phyloP scores from a whole-genome alignment of 2,113 vertebrate species.

The Alosa alosa region DNA sequence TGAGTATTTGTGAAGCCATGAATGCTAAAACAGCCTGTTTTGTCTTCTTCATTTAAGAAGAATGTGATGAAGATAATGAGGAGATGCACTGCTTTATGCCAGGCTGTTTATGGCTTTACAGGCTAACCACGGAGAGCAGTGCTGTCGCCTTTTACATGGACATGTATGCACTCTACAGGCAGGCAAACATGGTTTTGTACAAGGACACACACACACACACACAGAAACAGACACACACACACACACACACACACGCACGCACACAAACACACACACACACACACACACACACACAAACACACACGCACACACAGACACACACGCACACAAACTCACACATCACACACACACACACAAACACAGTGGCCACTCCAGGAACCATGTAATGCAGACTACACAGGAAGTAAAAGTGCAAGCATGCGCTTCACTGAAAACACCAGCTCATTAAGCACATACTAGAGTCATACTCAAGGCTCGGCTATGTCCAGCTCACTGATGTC shows the following conservation, averaged over 20 bases:
- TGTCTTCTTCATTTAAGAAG: not conserved
- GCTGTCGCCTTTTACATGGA: not conserved
- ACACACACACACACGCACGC: too few species aligned
- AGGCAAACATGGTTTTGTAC: not conserved
- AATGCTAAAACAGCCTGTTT: not conserved
- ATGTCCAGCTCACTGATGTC: not conserved
- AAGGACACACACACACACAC: not conserved
- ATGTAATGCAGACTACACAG: not conserved
- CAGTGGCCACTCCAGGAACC: not conserved
- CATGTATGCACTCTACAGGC: not conserved
- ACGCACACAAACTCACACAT: too few species aligned
- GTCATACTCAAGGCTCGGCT: not conserved
- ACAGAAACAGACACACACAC: not conserved
- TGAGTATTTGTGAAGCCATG: constrained; percentile 26
- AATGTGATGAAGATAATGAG: not conserved
- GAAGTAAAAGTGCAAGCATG: not conserved
- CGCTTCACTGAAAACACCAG: not conserved
- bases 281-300: too few species aligned
- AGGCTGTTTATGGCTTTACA: not conserved
- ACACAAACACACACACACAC: too few species aligned
- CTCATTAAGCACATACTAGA: not conserved
- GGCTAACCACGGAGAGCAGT: not conserved
- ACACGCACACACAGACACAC: too few species aligned
- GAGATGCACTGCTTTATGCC: not conserved
- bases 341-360: too few species aligned